phyloP scores from a whole-genome alignment of 2,113 vertebrate genomes.

The Malurus melanocephalus region DNA sequence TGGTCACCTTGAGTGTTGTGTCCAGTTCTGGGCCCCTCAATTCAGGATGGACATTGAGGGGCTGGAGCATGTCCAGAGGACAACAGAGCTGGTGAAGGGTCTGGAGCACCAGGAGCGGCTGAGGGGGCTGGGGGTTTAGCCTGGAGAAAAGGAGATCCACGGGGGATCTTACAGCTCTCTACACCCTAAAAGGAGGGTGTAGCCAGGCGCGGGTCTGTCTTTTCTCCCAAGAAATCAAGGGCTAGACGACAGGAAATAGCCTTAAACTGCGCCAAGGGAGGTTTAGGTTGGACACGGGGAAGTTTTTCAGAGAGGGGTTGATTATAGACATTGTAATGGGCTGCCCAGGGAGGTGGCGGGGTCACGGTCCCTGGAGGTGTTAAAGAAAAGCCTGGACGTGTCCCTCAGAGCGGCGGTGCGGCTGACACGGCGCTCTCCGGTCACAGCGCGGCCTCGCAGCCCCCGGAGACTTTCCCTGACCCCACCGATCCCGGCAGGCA shows the following conservation, averaged over 20 bases:
- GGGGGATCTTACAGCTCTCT: accelerated
- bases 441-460: accelerated
- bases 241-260: background rate
- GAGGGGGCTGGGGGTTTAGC: background rate
- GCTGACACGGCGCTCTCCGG: accelerated
- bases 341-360: background rate
- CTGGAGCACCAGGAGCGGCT: background rate
- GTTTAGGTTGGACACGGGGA: background rate
- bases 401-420: accelerated
- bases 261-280: background rate
- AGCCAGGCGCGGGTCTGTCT: background rate
- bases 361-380: background rate
- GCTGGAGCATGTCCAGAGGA: background rate
- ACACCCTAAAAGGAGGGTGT: background rate
- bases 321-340: too few relatives aligned
- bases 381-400: accelerated
- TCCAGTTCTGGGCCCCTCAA: background rate
- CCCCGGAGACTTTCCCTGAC: accelerated
- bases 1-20: background rate
- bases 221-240: background rate
- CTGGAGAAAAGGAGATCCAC: background rate
- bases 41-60: background rate
- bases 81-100: background rate
- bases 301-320: background rate
- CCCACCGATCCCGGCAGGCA: accelerated